Evolutionary conservation across 2,888 invertebrate species (phyloP), one percentile per base, ranked within the genome.

Genomic region (Arenicola marina): DNA sequence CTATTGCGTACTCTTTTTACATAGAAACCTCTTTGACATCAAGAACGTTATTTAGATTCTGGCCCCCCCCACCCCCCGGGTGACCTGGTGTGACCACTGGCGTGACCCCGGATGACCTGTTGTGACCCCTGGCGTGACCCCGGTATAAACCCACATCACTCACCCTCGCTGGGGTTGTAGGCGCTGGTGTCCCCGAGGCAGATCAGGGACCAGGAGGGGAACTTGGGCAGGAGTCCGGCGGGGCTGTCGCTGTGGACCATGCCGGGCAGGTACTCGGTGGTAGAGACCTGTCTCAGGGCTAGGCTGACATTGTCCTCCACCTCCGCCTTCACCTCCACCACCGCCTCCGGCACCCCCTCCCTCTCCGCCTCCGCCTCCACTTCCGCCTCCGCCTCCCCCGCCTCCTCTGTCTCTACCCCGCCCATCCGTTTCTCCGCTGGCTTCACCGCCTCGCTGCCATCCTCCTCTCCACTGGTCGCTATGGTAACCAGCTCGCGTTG

Each of bases 111-210:
- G n/a, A n/a, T n/a, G n/a, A n/a, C n/a, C n/a, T n/a, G n/a, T n/a
- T n/a, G n/a, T n/a, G n/a, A n/a, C n/a, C n/a, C n/a, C n/a, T n/a
- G n/a, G n/a, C n/a, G n/a, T n/a, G n/a, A n/a, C n/a, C n/a, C n/a
- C n/a, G n/a, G n/a, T n/a, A n/a, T n/a, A n/a, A n/a, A n/a, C n/a
- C n/a, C n/a, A n/a, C n/a, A n/a, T n/a, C n/a, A n/a, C 54, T 28
- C 4, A 61, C 63, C 64, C 38, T 48, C 44, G 1, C 46, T 32
- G 81, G 95, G 95, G 54, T 92, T 92, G 84, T 98, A 98, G 32
- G 93, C 86, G 61, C 91, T 92, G 46, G 93, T 92, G 0, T 93
- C 89, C 0, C 97, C 98, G 4, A 96, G 87, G 78, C 93, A 94
- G 38, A 92, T 88, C 57, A 98, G 86, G 7, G 92, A 90, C 95